Conservation (phyloP, 2,113 vertebrate species). For the Shinisaurus crocodilurus region DNA sequence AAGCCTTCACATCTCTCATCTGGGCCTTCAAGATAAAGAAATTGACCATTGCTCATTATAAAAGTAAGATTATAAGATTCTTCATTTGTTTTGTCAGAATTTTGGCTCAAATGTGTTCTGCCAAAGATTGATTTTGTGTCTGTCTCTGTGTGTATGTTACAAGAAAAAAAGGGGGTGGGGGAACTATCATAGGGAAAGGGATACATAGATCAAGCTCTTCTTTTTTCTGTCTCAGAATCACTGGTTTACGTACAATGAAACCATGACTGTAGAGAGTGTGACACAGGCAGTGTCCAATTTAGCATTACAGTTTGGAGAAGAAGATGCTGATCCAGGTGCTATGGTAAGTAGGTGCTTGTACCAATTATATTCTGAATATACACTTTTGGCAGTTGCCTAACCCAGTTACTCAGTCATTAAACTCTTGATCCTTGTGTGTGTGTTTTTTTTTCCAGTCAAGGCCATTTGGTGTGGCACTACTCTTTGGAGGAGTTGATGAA, state of each 20-base stretch:
- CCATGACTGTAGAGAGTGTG: slow-evolving; percentile 98
- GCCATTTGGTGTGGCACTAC: slow-evolving; percentile 94
- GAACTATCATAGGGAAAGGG: fast-evolving
- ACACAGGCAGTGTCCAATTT: slow-evolving; percentile 98
- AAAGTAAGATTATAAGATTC: not conserved
- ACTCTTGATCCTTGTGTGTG: not conserved
- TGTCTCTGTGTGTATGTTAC: fast-evolving
- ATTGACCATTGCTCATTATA: not conserved
- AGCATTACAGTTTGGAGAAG: slow-evolving; percentile 97
- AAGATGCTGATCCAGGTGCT: slow-evolving; percentile 96
- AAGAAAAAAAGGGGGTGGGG: not conserved
- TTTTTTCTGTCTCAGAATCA: slow-evolving; percentile 85
- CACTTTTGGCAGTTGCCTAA: not conserved
- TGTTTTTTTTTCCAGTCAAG: slow-evolving; percentile 83
- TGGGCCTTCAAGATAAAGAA: not conserved
- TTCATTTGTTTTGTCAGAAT: not conserved
- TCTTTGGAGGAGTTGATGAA: slow-evolving; percentile 97
- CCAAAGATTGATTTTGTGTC: no score
- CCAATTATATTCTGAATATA: not conserved
- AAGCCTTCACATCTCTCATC: no score
- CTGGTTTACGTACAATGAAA: slow-evolving; percentile 99
- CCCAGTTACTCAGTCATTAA: not conserved
- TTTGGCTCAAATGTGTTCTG: fast-evolving
- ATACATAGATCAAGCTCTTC: fast-evolving
- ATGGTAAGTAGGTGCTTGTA: slow-evolving; percentile 81